Conservation (phyloP, 2,113 vertebrate genomes). For the Paratilapia polleni region DNA sequence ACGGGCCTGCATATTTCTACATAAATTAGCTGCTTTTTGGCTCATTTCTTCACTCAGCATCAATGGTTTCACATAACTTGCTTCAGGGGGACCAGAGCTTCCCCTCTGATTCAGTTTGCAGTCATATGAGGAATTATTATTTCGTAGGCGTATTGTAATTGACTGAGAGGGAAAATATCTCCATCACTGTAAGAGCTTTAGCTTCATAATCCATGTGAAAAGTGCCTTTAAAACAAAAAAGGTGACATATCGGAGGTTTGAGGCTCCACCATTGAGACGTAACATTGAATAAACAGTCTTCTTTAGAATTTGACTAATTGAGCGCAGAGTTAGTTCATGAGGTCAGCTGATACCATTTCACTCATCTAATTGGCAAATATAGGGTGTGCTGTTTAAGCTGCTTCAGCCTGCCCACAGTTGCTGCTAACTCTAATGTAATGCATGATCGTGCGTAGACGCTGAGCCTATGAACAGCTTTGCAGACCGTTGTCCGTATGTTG, state of each 20-base stretch:
- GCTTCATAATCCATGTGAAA: background rate
- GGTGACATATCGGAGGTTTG: background rate
- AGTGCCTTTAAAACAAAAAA: background rate
- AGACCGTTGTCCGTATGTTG: background rate
- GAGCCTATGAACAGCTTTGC: too few relatives aligned
- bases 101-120: constrained; percentile 20
- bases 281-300: background rate
- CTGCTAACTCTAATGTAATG: fast-evolving
- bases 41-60: constrained; percentile 36
- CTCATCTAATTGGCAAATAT: background rate
- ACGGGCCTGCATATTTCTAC: constrained; percentile 54
- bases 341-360: background rate
- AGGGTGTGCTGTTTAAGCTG: background rate
- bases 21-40: constrained; percentile 46
- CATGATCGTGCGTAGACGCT: background rate
- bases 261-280: background rate
- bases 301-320: background rate
- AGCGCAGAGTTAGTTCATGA: background rate
- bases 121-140: constrained; percentile 17
- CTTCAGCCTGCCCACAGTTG: background rate
- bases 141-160: constrained; percentile 2
- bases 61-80: constrained; percentile 24
- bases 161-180: constrained; percentile 5
- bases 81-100: constrained; percentile 6
- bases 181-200: background rate